phyloP scores from a whole-genome alignment of 92 coral and sea anemone species.

The Diadumene lineata region DNA sequence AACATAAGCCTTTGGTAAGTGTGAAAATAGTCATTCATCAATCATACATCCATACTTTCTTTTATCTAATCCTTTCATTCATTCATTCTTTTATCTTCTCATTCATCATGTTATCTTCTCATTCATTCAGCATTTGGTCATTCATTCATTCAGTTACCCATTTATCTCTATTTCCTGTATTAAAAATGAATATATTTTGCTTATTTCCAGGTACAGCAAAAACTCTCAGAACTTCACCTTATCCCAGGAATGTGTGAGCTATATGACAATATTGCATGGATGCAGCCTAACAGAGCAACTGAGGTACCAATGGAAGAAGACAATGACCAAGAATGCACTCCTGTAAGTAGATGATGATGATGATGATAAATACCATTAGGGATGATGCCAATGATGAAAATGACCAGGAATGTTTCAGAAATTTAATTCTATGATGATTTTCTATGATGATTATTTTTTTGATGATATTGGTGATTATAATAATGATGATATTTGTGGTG shows the following conservation, averaged over 20 bases:
- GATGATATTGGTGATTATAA: no score
- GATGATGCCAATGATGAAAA: background rate
- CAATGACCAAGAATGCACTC: slow-evolving; percentile 77
- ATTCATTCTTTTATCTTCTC: background rate
- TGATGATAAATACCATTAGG: no score
- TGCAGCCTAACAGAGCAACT: slow-evolving; percentile 37
- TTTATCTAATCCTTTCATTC: background rate
- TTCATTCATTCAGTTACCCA: background rate
- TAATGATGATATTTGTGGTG: no score
- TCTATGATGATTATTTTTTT: no score
- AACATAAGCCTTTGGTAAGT: slow-evolving; percentile 82
- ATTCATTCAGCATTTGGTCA: background rate
- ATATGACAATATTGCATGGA: slow-evolving; percentile 88
- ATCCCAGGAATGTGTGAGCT: slow-evolving; percentile 88
- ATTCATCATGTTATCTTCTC: background rate
- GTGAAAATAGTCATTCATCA: background rate
- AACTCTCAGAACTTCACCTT: slow-evolving; percentile 69
- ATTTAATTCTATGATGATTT: no score
- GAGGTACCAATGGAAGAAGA: slow-evolving; percentile 40
- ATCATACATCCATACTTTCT: background rate
- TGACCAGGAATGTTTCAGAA: no score
- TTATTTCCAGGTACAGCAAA: slow-evolving; percentile 76
- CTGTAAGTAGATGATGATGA: slow-evolving; percentile 58
- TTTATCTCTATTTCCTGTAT: background rate
- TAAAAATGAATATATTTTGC: background rate